Evolutionary conservation across 2,113 vertebrate genomes (phyloP), one percentile per base, ranked within the genome.

Genomic region (Acanthisitta chloris): DNA sequence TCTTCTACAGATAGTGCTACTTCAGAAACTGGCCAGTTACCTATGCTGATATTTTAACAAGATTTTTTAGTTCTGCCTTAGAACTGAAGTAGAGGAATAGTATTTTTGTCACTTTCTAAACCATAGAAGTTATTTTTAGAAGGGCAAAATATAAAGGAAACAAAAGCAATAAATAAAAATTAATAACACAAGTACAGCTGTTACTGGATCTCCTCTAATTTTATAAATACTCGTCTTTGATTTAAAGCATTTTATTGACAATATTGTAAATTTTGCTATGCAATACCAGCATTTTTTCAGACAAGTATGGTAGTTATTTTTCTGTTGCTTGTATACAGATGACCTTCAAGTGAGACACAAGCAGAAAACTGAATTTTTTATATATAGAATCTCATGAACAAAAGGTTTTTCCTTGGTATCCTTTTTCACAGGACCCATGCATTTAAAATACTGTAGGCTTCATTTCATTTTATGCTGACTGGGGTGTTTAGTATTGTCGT

Each of bases 381-480:
- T 95, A 87, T 90, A 87, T 49, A 74, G 67, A 84, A 88, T 24
- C 59, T 90, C 25, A 45, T 45, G 64, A 88, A 88, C 79, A 92
- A 97, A 94, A 94, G 90, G 91, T 95, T 85, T 95, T 95, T 92
- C 34, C 43, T 76, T 67, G n/a, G 40, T 67, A 86, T 86, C 38
- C 49, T 48, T 94, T 96, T 92, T 78, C 74, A 90, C 64, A 86
- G 40, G 57, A 80, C 34, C 83, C 11, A 96, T 96, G 94, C 86
- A 96, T 96, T 94, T 95, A 92, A 88, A 95, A 86, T 85, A 87
- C 38, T 13, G 25, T 83, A 92, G 78, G 31, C 54, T 91, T 94
- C 88, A 92, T 96, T 97, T 95, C 81, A 76, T 96, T 96, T 96
- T 97, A 93, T 94, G 92, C 95, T 97, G 95, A 96, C 96, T 95